A percentile compares a stretch with the other conserved stretches of the same genome.
Evolutionary conservation across 2,888 invertebrate genomes (phyloP).

Genomic region (Apeira syringaria): DNA sequence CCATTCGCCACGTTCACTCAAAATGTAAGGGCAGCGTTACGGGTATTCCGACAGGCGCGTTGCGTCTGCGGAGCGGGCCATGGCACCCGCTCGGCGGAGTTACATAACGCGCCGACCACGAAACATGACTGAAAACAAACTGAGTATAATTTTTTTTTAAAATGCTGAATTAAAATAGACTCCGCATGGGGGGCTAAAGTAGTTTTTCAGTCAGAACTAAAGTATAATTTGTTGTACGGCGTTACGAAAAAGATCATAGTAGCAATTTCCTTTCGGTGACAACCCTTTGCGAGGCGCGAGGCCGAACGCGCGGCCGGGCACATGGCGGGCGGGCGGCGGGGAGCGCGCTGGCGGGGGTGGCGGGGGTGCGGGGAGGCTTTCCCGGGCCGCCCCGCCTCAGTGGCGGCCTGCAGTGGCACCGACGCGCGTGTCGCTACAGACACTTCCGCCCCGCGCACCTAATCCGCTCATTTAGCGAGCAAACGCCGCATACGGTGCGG

Average conservation of each 20-base stretch:
- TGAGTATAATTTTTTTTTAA: slow-evolving; percentile 26
- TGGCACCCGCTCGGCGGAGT: slow-evolving; percentile 53
- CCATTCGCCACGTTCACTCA: slow-evolving; percentile 56
- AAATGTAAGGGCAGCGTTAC: slow-evolving; percentile 79
- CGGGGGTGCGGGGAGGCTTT: slow-evolving; percentile 58
- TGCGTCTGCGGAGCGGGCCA: slow-evolving; percentile 53
- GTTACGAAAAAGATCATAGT: slow-evolving; percentile 64
- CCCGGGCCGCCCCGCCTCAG: slow-evolving; percentile 82
- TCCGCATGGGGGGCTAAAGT: slow-evolving; percentile 29
- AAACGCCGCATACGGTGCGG: slow-evolving; percentile 75
- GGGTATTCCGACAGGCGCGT: slow-evolving; percentile 62
- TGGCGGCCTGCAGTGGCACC: slow-evolving; percentile 81
- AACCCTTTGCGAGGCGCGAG: slow-evolving; percentile 74
- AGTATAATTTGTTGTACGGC: slow-evolving; percentile 51
- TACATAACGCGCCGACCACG: slow-evolving; percentile 51
- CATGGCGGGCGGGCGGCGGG: slow-evolving; percentile 60
- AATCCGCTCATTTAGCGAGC: slow-evolving; percentile 75
- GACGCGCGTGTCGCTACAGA: slow-evolving; percentile 80
- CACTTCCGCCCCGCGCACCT: slow-evolving; percentile 78
- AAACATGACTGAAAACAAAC: slow-evolving; percentile 42
- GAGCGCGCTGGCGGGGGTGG: slow-evolving; percentile 37
- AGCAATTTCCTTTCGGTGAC: slow-evolving; percentile 72
- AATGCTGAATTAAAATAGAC: slow-evolving; percentile 26
- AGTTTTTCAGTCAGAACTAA: slow-evolving; percentile 53
- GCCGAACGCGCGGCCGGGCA: slow-evolving; percentile 63